Evolutionary conservation across 2,113 vertebrate genomes (phyloP), one percentile per base, ranked within the genome.

Genomic region (Antechinus stuartii): DNA sequence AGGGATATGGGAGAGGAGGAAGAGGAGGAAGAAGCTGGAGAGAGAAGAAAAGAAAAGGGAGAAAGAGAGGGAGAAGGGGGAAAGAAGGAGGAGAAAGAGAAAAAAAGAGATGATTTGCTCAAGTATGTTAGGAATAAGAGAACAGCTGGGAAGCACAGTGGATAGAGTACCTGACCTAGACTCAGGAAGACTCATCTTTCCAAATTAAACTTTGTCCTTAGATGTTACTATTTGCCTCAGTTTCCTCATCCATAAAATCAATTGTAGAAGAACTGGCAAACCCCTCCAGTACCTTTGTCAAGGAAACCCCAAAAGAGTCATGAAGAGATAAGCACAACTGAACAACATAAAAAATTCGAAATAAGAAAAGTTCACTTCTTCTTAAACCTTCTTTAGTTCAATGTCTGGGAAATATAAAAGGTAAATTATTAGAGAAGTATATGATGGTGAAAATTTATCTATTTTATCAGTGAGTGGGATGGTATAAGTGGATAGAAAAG

Each of bases 331-430:
- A 30, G 35, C 12, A 6, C 27, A 11, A 68, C 30, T 35, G 0
- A 35, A 35, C 30, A 61, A 30, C 57, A 27, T 25, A 27, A 57
- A 68, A 14, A 68, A 68, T 16, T 1, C 16, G 30, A 94, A 97
- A 96, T 57, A 98, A 50, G 89, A 96, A 96, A 96, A 94, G 76
- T 93, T 98, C 47, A 56, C 98, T 98, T 98, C 92, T 97, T 96
- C 94, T 57, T 96, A 95, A 97, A 93, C 91, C 91, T 35, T 92
- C 57, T 97, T 97, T 97, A 92, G 93, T 91, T 97, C 54, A 1
- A 2, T 95, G 91, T 54, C 50, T 98, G 93, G 95, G 97, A 96
- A 97, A 98, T 94, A 97, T 91, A 94, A 95, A 98, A 95, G 96
- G 90, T 96, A 94, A 98, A 97, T 95, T 97, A 93, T 56, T 90